Evolutionary conservation across 2,797 vertebrate genomes (phyloP).

Genomic region (Falco naumanni): DNA sequence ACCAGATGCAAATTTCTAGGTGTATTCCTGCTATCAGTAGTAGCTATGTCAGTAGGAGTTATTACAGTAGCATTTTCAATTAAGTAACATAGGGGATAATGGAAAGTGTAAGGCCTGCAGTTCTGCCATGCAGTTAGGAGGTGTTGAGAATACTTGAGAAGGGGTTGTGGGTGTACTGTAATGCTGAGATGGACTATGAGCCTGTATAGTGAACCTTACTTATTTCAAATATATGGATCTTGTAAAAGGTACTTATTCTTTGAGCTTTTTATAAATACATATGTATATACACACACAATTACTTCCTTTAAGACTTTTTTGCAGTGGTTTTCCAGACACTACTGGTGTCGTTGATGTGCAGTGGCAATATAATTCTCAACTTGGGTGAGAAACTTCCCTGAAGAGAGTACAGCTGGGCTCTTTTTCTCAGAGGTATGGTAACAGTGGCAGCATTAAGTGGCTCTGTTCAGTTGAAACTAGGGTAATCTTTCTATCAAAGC

Average conservation of each 20-base stretch:
- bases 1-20: not conserved
- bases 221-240: not conserved
- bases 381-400: not conserved
- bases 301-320: not conserved
- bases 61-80: not conserved
- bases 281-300: not conserved
- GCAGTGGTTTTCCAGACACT: not conserved
- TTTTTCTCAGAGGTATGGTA: not conserved
- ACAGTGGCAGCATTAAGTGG: not conserved
- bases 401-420: not conserved
- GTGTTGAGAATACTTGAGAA: not conserved
- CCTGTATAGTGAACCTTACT: not conserved
- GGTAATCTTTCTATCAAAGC: not conserved
- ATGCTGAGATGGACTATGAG: not conserved
- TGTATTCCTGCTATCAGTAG: not conserved
- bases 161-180: not conserved
- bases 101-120: not conserved
- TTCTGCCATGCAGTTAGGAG: not conserved
- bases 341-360: not conserved
- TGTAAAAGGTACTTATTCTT: not conserved
- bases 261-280: not conserved
- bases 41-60: not conserved
- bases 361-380: not conserved
- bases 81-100: not conserved
- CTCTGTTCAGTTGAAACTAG: not conserved